Evolutionary conservation across 1,140 invertebrate genomes (phyloP), one percentile per base, ranked within the genome.

Genomic region (Pseudomyrmex concolor): DNA sequence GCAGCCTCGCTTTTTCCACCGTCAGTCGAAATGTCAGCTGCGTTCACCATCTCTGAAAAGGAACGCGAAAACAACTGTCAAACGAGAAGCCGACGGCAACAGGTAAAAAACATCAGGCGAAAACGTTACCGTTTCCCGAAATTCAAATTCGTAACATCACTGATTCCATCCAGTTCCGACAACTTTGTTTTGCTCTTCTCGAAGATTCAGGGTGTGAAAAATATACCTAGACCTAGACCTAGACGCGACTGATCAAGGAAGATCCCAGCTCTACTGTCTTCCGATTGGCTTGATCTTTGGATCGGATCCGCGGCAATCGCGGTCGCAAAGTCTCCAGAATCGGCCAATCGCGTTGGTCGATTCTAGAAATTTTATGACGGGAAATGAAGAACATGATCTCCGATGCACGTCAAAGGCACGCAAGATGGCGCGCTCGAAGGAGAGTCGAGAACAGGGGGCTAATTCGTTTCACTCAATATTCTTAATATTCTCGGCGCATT

Each of bases 91-190:
- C 7, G 17, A 80, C 0, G 74, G 63, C 55, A 74, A 72, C 73
- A 83, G 60, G 51, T 60, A 17, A 87, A 51, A 76, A 73, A 83
- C 73, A 77, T 67, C 25, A 2, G 34, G 5, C 45, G 43, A 43
- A 85, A 85, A 85, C 87, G 87, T 88, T 88, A 77, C 9, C 59
- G 34, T 82, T n/a, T 34, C 13, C 25, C 9, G n/a, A 63, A 34
- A 85, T 85, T 88, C 45, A 88, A 88, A 88, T 25, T 63, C 68
- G 10, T 88, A 71, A 45, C 43, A 4, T 1, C 7, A 7, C 22
- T 57, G 68, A 25, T 19, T 19, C 57, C 12, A 1, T 17, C 2
- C 34, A 78, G 19, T 22, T 0, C 60, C 25, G 73, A 55, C 34
- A 45, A 34, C 73, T 15, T n/a, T 19, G 57, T 13, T 12, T 10